Evolutionary conservation across 2,888 invertebrate genomes (phyloP).

Genomic region (Julus scandinavius): DNA sequence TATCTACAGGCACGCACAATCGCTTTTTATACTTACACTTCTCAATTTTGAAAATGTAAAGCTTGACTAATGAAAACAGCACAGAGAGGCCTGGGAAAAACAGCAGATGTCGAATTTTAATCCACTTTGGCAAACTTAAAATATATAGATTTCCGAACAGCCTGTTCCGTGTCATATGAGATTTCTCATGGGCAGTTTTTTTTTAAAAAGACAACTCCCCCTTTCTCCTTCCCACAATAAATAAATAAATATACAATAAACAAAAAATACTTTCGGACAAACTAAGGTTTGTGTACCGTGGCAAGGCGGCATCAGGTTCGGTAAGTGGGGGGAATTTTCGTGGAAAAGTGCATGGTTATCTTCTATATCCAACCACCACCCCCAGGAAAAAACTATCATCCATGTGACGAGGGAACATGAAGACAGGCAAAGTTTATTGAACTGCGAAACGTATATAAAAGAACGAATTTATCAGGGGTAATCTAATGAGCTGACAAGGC

Average conservation of each 20-base stretch:
- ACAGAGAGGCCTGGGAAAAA: not conserved
- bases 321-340: not conserved
- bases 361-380: not conserved
- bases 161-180: not conserved
- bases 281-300: not conserved
- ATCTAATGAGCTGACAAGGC: conserved; percentile 52
- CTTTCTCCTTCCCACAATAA: too few relatives aligned
- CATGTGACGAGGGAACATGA: not conserved
- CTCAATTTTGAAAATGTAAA: not conserved
- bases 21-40: not conserved
- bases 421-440: conserved; percentile 47
- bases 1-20: not conserved
- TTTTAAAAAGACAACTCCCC: not conserved
- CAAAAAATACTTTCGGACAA: not conserved
- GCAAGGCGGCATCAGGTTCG: not conserved
- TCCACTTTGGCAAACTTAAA: not conserved
- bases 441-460: not conserved
- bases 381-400: not conserved
- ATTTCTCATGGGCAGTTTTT: not conserved
- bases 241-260: not conserved
- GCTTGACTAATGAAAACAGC: conserved; percentile 3
- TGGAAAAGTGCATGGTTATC: conserved; percentile 16
- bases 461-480: conserved; percentile 19
- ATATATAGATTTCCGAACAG: not conserved
- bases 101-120: conserved; percentile 17